Percentiles rank a stretch among this genome's conserved stretches.
phyloP scores from a whole-genome alignment of 2,888 invertebrate species.

The Drosophila lutescens region DNA sequence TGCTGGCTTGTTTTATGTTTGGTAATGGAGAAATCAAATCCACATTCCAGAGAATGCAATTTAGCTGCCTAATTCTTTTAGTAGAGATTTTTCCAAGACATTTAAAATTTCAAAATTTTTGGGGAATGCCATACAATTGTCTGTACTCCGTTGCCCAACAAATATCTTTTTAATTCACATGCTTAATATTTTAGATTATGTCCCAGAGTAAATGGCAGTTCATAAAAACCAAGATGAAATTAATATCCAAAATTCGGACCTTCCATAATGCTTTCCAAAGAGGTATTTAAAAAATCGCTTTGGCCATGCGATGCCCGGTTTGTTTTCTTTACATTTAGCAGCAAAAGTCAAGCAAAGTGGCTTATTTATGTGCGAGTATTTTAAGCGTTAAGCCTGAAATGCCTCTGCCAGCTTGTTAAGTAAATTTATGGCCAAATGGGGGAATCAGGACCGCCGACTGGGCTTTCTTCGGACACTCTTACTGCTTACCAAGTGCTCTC shows the following conservation, averaged over 20 bases:
- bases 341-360: conserved; percentile 25
- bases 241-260: conserved; percentile 1
- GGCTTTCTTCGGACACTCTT: neutral
- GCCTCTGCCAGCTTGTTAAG: conserved; percentile 33
- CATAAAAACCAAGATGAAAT: conserved; percentile 1
- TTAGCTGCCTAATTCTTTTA: no score
- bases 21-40: no score
- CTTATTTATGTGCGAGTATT: conserved; percentile 44
- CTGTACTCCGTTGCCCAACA: no score
- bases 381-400: conserved; percentile 22
- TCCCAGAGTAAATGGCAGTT: no score
- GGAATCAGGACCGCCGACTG: conserved; percentile 48
- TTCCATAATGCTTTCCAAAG: neutral
- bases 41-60: no score
- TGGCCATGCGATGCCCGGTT: conserved; percentile 5
- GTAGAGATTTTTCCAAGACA: no score
- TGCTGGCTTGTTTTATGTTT: no score
- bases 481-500: neutral
- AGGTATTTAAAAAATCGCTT: conserved; percentile 22
- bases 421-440: conserved; percentile 64
- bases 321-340: conserved; percentile 36
- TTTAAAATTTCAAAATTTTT: no score
- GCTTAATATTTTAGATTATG: no score
- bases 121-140: no score
- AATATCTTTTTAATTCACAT: no score